Evolutionary conservation across 2,113 vertebrate genomes (phyloP).

Genomic region (Gorsachius goisagi): DNA sequence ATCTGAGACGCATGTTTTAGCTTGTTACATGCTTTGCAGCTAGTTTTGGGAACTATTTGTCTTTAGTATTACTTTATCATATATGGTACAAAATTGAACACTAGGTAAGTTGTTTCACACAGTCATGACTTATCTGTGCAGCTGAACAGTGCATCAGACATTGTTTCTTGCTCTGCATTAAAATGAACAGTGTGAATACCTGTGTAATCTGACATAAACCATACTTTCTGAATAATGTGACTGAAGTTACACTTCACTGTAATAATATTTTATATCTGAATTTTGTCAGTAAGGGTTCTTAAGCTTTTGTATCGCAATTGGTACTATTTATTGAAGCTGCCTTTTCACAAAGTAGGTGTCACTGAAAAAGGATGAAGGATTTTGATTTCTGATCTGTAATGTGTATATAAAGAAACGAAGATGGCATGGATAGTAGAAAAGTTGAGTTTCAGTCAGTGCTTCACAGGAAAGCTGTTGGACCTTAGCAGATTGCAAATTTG

Average conservation of each 20-base stretch:
- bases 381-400: not conserved
- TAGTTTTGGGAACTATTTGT: not conserved
- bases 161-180: not conserved
- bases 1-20: not conserved
- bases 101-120: not conserved
- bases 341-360: not conserved
- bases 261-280: not conserved
- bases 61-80: not conserved
- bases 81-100: not conserved
- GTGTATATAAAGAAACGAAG: not conserved
- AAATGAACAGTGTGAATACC: not conserved
- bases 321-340: not conserved
- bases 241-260: not conserved
- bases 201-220: not conserved
- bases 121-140: fast-evolving
- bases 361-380: not conserved
- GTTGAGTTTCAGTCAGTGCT: not conserved
- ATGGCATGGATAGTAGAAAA: not conserved
- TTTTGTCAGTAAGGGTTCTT: not conserved
- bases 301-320: not conserved
- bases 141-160: not conserved
- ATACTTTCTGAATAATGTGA: not conserved
- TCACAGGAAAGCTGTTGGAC: not conserved
- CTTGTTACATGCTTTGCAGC: not conserved
- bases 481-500: not conserved